Evolutionary conservation across 1,140 invertebrate genomes (phyloP).

Genomic region (Bombus sylvicola): DNA sequence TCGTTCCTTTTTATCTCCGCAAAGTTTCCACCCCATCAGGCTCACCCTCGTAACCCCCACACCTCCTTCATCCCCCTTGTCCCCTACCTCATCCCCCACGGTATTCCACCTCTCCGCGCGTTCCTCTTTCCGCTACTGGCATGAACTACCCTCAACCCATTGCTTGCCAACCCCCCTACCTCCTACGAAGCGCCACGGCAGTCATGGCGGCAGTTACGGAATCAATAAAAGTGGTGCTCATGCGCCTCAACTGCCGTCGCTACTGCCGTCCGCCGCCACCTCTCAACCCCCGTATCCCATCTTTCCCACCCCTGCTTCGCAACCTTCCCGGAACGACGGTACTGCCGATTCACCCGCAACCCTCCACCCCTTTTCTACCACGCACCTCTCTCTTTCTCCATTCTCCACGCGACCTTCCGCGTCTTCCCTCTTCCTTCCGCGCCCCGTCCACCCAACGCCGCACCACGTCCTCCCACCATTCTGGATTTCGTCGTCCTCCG

Average conservation of each 20-base stretch:
- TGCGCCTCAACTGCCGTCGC: conserved; percentile 82
- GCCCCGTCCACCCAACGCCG: not conserved
- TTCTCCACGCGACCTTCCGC: not conserved
- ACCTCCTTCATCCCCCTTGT: conserved; percentile 36
- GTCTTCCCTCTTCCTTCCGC: conserved; percentile 1
- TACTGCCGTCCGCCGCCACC: conserved; percentile 75
- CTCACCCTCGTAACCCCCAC: conserved; percentile 71
- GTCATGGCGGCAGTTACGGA: conserved; percentile 83
- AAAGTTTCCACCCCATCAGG: conserved; percentile 83
- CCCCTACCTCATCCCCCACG: conserved; percentile 22
- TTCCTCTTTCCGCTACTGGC: conserved; percentile 62
- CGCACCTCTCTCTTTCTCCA: not conserved
- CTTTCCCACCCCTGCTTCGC: conserved; percentile 58
- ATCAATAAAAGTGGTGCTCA: conserved; percentile 84
- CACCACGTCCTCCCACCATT: conserved; percentile 48
- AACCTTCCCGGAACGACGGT: conserved; percentile 36
- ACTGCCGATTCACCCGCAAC: conserved; percentile 44
- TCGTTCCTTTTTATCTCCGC: conserved; percentile 83
- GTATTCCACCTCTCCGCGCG: conserved; percentile 22
- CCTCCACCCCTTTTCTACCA: conserved; percentile 26
- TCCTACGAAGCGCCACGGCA: conserved; percentile 71
- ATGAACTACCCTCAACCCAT: conserved; percentile 70
- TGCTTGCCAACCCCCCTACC: conserved; percentile 64
- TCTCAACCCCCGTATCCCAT: conserved; percentile 60
- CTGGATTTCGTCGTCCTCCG: conserved; percentile 48